Evolutionary conservation across 30 jellyfish, hydroid and myxozoan species (phyloP), one percentile per base, ranked within the genome.

Genomic region (Pelagia noctiluca): DNA sequence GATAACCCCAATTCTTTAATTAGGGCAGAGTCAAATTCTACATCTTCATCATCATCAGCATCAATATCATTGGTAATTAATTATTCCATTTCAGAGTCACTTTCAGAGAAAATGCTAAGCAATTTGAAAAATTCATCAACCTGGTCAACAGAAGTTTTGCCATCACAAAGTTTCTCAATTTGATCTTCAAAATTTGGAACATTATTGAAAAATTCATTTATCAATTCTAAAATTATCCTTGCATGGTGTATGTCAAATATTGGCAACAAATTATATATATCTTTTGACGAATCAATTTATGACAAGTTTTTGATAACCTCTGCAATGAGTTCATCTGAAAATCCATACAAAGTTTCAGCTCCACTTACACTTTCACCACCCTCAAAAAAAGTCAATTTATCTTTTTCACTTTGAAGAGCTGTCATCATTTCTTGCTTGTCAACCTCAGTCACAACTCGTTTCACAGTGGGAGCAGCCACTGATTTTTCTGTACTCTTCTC

Each of bases 311-410:
- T 0, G 0, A 22, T 63, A 24, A 63, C 38, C 38, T 3, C 42
- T 63, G 38, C 75, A 63, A 29, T 22, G 34, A 29, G 42, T 22
- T 22, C 75, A 63, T 49, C 64, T 49, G 64, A 49, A 2, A 49
- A 49, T 49, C 64, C 64, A 49, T 49, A 26, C 64, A 49, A 49
- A 49, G 64, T 49, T 0, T 49, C 64, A 16, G 64, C 64, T 49
- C 64, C 64, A 49, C 64, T 49, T 49, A 49, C 64, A 49, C 64
- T 49, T 49, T 49, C 64, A 49, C 64, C 64, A 2, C 64, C 64
- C 64, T 49, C 64, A 49, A 49, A 49, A 49, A 49, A 49, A 49
- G 64, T 49, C 64, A 49, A 49, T 49, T 49, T 49, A 49, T 49
- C 64, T 49, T 49, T 49, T 49, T 49, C 64, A 49, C 64, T 49